Percentiles rank a stretch among this genome's conserved stretches.
Conservation (phyloP, 1,140 invertebrate genomes). For the Eriocheir sinensis region DNA sequence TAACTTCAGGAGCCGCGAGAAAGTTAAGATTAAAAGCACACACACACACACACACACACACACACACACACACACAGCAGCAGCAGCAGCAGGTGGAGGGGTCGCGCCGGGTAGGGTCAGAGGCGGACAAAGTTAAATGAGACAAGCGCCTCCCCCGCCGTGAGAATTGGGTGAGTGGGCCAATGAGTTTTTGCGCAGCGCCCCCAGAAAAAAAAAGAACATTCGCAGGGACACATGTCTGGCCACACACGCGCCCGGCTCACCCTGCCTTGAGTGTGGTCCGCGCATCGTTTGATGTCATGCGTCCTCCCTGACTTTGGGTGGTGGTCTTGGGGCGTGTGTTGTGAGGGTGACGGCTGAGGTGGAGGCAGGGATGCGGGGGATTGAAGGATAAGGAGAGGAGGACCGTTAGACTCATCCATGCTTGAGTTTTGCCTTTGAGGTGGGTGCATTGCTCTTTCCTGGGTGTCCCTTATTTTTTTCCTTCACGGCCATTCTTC, state of each 20-base stretch:
- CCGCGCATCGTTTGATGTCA: not conserved
- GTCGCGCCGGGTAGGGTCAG: not conserved
- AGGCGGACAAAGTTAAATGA: not conserved
- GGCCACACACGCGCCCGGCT: not conserved
- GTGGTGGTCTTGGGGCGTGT: not conserved
- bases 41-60: too few species aligned
- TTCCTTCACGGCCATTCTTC: not conserved
- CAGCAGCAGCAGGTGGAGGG: not conserved
- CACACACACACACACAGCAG: too few species aligned
- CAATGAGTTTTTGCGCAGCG: not conserved
- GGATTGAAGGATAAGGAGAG: not conserved
- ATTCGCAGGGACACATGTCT: not conserved
- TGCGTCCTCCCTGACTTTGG: too few species aligned
- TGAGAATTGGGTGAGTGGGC: not conserved
- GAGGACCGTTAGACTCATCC: not conserved
- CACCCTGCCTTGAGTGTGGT: not conserved
- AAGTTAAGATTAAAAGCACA: conserved; percentile 26
- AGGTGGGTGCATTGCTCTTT: not conserved
- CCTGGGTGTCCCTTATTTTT: not conserved
- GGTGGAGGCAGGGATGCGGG: not conserved
- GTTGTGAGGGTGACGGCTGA: not conserved
- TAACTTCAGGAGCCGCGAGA: conserved; percentile 1
- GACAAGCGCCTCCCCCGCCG: not conserved
- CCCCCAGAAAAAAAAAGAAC: not conserved
- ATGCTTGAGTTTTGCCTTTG: not conserved